Conservation (phyloP, 2,888 invertebrate species). For the Prosapia bicincta region DNA sequence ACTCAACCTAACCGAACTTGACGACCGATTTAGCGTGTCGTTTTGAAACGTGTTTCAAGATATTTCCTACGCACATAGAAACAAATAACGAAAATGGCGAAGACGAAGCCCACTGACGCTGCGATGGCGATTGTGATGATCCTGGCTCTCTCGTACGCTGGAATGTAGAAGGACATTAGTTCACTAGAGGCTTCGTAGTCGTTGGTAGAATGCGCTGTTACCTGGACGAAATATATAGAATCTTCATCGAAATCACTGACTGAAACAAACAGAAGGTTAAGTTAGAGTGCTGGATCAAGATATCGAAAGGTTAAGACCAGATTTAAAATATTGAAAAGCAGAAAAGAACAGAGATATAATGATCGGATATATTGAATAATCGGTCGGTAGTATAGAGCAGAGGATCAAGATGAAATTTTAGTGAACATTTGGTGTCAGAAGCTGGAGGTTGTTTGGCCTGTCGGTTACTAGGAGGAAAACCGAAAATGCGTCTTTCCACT, state of each 20-base stretch:
- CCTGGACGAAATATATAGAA: slow-evolving; percentile 68
- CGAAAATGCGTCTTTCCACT: too few relatives aligned
- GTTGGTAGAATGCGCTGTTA: slow-evolving; percentile 60
- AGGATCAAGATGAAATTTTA: too few relatives aligned
- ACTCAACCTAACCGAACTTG: not conserved
- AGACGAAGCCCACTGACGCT: not conserved
- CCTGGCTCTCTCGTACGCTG: slow-evolving; percentile 46
- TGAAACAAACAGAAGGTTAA: slow-evolving; percentile 43
- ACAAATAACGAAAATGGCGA: not conserved
- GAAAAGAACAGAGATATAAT: too few relatives aligned
- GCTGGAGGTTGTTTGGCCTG: too few relatives aligned
- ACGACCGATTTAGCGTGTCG: not conserved
- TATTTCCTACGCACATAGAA: not conserved
- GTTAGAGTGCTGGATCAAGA: too few relatives aligned
- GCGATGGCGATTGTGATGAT: not conserved
- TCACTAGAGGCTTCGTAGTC: slow-evolving; percentile 61
- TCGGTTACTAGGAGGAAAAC: too few relatives aligned
- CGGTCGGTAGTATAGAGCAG: too few relatives aligned
- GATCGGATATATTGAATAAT: too few relatives aligned
- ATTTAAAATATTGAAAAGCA: too few relatives aligned
- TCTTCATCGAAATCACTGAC: slow-evolving; percentile 71
- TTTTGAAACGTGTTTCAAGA: not conserved
- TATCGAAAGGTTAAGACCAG: too few relatives aligned
- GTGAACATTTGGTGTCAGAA: too few relatives aligned
- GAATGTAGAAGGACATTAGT: slow-evolving; percentile 61